Conservation (phyloP, 2,797 vertebrate genomes). For the Helarctos malayanus region DNA sequence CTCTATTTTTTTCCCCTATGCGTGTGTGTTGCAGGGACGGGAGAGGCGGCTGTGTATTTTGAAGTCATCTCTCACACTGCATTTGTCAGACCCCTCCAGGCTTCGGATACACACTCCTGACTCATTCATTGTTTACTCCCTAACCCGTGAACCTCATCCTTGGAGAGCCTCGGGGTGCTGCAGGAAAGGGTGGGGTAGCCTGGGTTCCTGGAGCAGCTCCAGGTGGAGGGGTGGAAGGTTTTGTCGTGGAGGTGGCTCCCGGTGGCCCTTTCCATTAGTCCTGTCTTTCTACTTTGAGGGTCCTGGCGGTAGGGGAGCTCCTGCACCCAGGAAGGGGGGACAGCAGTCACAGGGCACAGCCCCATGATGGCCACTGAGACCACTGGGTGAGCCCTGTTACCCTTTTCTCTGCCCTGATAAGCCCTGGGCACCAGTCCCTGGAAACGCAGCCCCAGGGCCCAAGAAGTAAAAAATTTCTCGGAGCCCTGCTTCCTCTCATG, state of each 20-base stretch:
- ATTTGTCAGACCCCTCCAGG: neutral
- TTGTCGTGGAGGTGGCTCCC: neutral
- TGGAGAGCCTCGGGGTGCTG: neutral
- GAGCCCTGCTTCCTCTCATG: neutral
- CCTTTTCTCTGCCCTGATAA: neutral
- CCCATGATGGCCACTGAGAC: rapidly evolving
- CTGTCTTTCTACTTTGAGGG: neutral
- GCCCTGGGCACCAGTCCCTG: neutral
- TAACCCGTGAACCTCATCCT: neutral
- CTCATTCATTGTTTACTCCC: neutral
- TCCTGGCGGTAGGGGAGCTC: neutral
- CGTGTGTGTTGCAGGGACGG: neutral
- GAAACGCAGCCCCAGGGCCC: neutral
- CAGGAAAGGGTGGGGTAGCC: neutral
- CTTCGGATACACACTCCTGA: neutral
- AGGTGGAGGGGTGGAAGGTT: neutral
- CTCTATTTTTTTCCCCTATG: neutral
- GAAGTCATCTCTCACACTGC: neutral
- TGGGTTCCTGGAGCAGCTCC: neutral
- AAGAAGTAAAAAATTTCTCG: no score
- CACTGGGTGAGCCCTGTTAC: rapidly evolving
- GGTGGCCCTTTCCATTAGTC: neutral
- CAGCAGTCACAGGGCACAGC: neutral
- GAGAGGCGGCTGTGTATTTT: neutral
- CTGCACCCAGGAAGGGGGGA: neutral